These are phyloP conservation scores for Lingula anatina DNA, from an alignment of 2,888 invertebrate species.

Conservation along the genomic window DNA sequence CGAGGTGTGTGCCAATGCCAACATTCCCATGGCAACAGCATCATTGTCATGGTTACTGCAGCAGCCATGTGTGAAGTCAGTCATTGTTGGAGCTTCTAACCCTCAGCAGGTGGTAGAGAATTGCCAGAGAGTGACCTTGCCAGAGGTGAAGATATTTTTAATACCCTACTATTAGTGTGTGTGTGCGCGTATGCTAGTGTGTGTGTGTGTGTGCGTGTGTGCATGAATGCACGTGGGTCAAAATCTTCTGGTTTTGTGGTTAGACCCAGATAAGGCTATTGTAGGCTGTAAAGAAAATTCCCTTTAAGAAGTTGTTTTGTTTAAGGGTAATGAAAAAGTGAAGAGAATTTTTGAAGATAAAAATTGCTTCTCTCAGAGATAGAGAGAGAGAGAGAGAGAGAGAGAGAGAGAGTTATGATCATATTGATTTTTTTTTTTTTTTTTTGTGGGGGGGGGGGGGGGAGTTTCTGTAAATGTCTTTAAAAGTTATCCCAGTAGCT, in stretches of 20 bases:
- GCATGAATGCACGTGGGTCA: not conserved
- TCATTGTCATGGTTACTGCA: slow-evolving; percentile 41
- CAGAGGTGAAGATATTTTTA: too few relatives aligned
- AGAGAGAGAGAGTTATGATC: not conserved
- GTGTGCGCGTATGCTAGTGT: not conserved
- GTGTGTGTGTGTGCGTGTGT: not conserved
- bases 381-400: too few relatives aligned
- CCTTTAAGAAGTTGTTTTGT: too few relatives aligned
- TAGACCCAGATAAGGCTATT: too few relatives aligned
- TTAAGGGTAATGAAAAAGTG: too few relatives aligned
- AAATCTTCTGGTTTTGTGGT: not conserved
- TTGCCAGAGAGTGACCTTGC: slow-evolving; percentile 28
- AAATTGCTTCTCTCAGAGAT: too few relatives aligned
- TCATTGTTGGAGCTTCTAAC: slow-evolving; percentile 37
- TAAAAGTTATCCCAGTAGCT: too few relatives aligned
- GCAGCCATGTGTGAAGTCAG: slow-evolving; percentile 26
- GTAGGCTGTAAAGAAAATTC: too few relatives aligned
- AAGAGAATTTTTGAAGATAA: too few relatives aligned
- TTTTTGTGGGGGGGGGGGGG: too few relatives aligned
- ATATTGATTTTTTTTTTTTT: not conserved
- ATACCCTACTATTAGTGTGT: not conserved
- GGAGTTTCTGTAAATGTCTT: not conserved
- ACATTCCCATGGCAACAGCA: slow-evolving; percentile 32
- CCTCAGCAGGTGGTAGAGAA: slow-evolving; percentile 40
- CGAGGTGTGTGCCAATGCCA: slow-evolving; percentile 28